Evolutionary conservation across 2,797 vertebrate species (phyloP), one percentile per base, ranked within the genome.

Genomic region (Centropyge bicolor): DNA sequence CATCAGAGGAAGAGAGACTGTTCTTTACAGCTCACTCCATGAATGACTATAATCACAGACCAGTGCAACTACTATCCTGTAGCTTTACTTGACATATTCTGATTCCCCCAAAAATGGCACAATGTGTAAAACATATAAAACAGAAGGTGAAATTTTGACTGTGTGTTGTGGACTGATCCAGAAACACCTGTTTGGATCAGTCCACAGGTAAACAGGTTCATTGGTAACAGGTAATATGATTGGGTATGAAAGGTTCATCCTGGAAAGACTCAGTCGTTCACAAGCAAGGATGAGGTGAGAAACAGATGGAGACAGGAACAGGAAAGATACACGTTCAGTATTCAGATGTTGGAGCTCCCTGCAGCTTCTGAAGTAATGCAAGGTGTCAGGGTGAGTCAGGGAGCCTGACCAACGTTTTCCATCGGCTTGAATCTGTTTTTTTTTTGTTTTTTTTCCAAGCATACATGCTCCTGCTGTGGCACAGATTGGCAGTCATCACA

Each of bases 11-110:
- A 16, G 43, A 14, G 45, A 35, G n/a, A 61, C 11, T 1, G 6
- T 60, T 51, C 31, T 38, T 31, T 12, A 52, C 3, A 20, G 65
- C 31, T 74, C 62, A 22, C 16, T 24, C 14, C n/a, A 16, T 20
- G 59, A 78, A 60, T 27, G 3, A 43, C 41, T 62, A 31, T 49
- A 84, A 89, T 84, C 82, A 85, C 20, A 78, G 52, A 40, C 1
- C 16, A 20, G 43, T 41, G 41, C 7, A 62, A 54, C 20, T 16
- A 45, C 48, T 48, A 31, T 11, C 48, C n/a, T 8, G 45, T 1
- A 10, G 22, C 49, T 45, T 64, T 46, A n/a, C n/a, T n/a, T n/a
- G n/a, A 31, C 27, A 4, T 31, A 31, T 31, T 31, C 27, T 31
- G 27, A 31, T 31, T 31, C 27, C n/a, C n/a, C n/a, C 27, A 31